phyloP scores from a whole-genome alignment of 53 echinoderm and acorn worm genomes.

The Antedon mediterranea region DNA sequence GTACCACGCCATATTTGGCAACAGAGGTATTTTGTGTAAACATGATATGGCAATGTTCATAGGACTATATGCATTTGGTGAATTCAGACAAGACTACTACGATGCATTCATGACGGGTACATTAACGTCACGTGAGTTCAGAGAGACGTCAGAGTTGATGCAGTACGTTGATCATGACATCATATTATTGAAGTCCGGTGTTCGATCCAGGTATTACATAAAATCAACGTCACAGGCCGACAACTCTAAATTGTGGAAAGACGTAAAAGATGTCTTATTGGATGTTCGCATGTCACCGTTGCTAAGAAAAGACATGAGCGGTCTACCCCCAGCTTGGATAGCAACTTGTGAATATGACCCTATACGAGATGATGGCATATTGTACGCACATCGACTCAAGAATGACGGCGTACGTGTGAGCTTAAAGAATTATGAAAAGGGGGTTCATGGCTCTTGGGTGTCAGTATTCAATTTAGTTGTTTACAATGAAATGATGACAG shows the following conservation, averaged over 20 bases:
- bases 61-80: not conserved
- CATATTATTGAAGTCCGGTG: not conserved
- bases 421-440: not conserved
- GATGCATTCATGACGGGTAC: constrained; percentile 17
- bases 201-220: not conserved
- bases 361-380: constrained; percentile 40
- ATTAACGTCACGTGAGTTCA: constrained; percentile 14
- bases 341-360: constrained; percentile 47
- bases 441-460: not conserved
- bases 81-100: not conserved
- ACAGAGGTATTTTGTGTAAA: not conserved
- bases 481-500: not conserved
- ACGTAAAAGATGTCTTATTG: constrained; percentile 21
- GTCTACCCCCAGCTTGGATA: constrained; percentile 49
- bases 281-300: constrained; percentile 51
- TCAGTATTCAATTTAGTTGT: not conserved
- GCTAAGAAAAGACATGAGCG: constrained; percentile 34
- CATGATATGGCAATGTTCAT: not conserved
- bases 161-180: constrained; percentile 30
- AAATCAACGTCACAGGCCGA: not conserved
- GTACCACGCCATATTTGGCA: constrained; percentile 9
- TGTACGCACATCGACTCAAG: not conserved
- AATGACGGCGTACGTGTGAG: not conserved
- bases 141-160: constrained; percentile 8
- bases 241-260: constrained; percentile 18